Evolutionary conservation across 2,888 invertebrate species (phyloP).

Genomic region (Adela reaumurella): DNA sequence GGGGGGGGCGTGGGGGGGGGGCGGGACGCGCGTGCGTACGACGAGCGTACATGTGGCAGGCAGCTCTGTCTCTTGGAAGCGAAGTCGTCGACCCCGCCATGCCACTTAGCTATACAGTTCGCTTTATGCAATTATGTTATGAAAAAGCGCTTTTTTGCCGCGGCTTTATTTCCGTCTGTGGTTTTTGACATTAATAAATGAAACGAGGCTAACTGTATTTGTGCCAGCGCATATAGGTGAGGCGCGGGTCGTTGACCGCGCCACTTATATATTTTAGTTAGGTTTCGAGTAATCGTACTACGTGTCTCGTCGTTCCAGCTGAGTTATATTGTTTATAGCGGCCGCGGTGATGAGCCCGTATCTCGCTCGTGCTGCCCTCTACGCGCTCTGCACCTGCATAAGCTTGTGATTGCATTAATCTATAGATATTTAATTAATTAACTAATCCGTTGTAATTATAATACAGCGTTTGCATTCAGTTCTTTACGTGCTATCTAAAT

Average conservation of each 20-base stretch:
- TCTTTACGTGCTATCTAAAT: too few relatives aligned
- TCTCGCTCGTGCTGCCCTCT: too few relatives aligned
- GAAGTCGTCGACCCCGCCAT: slow-evolving; percentile 2
- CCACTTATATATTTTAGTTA: not conserved
- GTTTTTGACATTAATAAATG: not conserved
- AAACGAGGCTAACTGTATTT: not conserved
- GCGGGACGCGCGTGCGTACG: not conserved
- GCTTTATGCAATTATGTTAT: not conserved
- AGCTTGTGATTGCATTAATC: too few relatives aligned
- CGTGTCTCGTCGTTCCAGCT: not conserved
- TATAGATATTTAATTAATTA: too few relatives aligned
- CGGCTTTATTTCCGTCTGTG: not conserved
- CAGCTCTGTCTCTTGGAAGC: too few relatives aligned
- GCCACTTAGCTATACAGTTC: not conserved
- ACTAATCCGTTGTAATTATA: too few relatives aligned
- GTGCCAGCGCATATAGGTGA: not conserved
- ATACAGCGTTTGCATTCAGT: too few relatives aligned
- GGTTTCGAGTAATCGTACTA: not conserved
- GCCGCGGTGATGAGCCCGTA: too few relatives aligned
- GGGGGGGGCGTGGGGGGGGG: too few relatives aligned
- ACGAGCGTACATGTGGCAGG: slow-evolving; percentile 19
- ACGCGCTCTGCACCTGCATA: too few relatives aligned
- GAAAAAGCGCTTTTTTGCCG: not conserved
- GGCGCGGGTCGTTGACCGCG: not conserved
- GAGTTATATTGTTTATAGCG: not conserved